phyloP scores from a whole-genome alignment of 2,113 vertebrate species.

The Bostrychus sinensis region DNA sequence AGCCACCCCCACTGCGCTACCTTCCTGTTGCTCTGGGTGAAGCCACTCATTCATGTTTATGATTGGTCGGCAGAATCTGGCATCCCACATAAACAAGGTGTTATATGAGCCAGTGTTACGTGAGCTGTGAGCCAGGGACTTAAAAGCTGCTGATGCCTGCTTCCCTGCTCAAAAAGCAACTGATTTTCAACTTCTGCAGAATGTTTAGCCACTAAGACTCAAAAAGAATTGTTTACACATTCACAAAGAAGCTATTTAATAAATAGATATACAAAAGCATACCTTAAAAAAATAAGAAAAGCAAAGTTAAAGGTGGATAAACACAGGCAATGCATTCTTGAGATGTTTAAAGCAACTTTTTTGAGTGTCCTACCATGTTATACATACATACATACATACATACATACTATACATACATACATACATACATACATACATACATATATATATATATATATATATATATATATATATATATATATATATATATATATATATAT shows the following conservation, averaged over 20 bases:
- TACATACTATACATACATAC: too few species aligned
- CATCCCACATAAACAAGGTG: constrained; percentile 25
- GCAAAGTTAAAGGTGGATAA: too few species aligned
- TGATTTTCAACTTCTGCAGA: constrained; percentile 28
- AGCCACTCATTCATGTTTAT: constrained; percentile 36
- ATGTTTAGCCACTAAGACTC: constrained; percentile 32
- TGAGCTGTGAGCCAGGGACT: constrained; percentile 21
- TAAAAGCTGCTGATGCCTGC: constrained; percentile 43
- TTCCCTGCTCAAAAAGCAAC: constrained; percentile 31
- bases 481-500: too few species aligned
- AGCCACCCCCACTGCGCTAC: neutral
- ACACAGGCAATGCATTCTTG: too few species aligned
- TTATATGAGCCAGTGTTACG: constrained; percentile 34
- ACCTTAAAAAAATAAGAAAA: too few species aligned
- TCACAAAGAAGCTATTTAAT: constrained; percentile 24
- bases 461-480: too few species aligned
- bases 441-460: too few species aligned
- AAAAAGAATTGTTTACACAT: constrained; percentile 20
- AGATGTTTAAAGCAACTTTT: too few species aligned
- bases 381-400: too few species aligned
- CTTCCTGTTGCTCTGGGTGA: constrained; percentile 3
- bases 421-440: too few species aligned
- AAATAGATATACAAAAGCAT: too few species aligned
- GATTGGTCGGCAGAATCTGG: constrained; percentile 31
- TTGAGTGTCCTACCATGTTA: too few species aligned